These are phyloP conservation scores for Hyla sarda DNA, from an alignment of 2,113 vertebrate genomes.

Conservation along the genomic window DNA sequence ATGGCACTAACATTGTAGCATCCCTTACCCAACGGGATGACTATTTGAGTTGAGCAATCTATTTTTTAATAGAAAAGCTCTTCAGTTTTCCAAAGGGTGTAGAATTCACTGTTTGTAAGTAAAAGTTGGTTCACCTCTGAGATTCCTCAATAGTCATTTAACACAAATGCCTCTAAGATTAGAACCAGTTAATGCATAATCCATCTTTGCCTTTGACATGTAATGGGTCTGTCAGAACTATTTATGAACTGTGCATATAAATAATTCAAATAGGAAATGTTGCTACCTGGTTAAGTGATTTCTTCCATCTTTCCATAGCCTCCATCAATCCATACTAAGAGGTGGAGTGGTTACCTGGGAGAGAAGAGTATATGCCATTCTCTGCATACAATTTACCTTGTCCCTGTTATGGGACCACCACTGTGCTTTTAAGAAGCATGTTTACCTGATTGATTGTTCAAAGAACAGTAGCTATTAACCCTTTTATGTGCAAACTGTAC, in stretches of 20 bases:
- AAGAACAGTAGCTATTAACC: neutral
- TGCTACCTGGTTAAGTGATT: conserved; percentile 57
- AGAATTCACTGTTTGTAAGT: conserved; percentile 1
- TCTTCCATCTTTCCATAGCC: conserved; percentile 31
- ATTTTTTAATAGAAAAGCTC: neutral
- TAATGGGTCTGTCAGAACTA: conserved; percentile 51
- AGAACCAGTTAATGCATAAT: conserved; percentile 30
- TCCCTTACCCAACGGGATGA: neutral
- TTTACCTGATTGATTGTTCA: neutral
- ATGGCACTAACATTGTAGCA: neutral
- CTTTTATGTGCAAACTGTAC: neutral
- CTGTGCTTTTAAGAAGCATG: neutral
- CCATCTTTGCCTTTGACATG: conserved; percentile 49
- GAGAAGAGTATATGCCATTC: conserved; percentile 5
- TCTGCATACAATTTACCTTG: neutral
- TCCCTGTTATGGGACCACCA: neutral
- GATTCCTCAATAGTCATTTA: conserved; percentile 37
- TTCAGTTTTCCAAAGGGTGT: neutral
- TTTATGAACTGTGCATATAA: conserved; percentile 46
- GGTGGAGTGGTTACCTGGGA: conserved; percentile 11
- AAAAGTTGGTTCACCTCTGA: conserved; percentile 31
- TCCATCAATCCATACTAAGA: conserved; percentile 22
- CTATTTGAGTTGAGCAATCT: neutral
- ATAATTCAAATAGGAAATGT: conserved; percentile 54
- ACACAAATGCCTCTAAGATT: conserved; percentile 48